Conservation (phyloP, 2,113 vertebrate genomes). For the Tylochromis polylepis region DNA sequence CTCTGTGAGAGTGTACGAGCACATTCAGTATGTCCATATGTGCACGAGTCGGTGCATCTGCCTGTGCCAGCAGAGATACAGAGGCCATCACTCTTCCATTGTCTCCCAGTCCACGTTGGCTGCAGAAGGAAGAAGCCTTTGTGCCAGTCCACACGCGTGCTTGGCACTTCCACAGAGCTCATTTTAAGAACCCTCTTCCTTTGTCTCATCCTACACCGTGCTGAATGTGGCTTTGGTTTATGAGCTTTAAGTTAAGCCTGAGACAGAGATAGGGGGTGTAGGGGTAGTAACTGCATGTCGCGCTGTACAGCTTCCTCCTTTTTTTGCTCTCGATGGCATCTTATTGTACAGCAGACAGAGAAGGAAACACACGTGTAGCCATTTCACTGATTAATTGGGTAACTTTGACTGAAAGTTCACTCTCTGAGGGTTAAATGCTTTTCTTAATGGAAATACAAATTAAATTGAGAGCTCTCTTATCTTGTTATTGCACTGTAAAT, state of each 20-base stretch:
- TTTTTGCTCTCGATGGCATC: neutral
- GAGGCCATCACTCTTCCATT: neutral
- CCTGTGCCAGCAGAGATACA: constrained; percentile 1
- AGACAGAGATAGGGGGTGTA: neutral
- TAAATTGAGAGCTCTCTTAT: constrained; percentile 38
- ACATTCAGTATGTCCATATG: neutral
- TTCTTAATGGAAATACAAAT: constrained; percentile 48
- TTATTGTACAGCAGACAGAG: neutral
- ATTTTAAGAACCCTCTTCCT: neutral
- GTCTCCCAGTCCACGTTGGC: neutral
- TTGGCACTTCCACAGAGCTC: neutral
- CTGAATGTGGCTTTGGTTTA: neutral
- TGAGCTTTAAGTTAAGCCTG: neutral
- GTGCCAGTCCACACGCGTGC: neutral
- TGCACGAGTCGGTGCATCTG: neutral
- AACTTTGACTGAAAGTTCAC: neutral
- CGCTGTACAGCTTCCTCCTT: neutral
- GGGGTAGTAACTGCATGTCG: neutral
- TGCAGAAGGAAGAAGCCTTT: neutral
- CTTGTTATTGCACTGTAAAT: constrained; percentile 28
- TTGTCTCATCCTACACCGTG: neutral
- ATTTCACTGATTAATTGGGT: constrained; percentile 26
- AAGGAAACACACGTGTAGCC: neutral
- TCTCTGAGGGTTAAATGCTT: constrained; percentile 20
- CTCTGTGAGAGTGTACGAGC: neutral